phyloP scores from a whole-genome alignment of 2,113 vertebrate genomes.

The Siphamia tubifer region DNA sequence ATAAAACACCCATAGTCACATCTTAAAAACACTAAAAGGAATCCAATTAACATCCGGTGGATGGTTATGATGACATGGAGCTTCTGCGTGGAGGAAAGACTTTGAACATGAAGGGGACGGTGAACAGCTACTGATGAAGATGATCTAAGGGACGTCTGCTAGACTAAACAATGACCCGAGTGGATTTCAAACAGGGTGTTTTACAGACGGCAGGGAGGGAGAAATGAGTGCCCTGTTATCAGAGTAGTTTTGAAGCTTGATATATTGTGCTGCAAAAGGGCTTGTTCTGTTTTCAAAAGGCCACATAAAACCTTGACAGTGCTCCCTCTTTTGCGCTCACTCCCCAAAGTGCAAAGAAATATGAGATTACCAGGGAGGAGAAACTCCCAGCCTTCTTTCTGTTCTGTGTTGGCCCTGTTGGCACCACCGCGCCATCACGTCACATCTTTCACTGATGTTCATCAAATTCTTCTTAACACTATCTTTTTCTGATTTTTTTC shows the following conservation, averaged over 20 bases:
- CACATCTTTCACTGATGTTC: slow-evolving; percentile 33
- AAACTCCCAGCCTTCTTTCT: slow-evolving; percentile 52
- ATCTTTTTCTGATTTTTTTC: slow-evolving; percentile 32
- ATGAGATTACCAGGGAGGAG: slow-evolving; percentile 63
- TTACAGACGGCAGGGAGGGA: slow-evolving; percentile 47
- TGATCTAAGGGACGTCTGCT: slow-evolving; percentile 68
- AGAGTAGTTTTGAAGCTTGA: slow-evolving; percentile 56
- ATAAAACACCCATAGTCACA: slow-evolving; percentile 2
- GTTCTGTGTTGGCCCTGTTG: slow-evolving; percentile 48
- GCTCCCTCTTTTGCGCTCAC: slow-evolving; percentile 57
- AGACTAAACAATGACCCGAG: slow-evolving; percentile 79
- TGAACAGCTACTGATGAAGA: slow-evolving; percentile 59
- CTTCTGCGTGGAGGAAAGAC: slow-evolving; percentile 1
- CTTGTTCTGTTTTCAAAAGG: slow-evolving; percentile 76
- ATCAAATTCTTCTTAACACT: slow-evolving; percentile 29
- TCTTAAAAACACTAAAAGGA: slow-evolving; percentile 35
- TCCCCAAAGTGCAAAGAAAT: slow-evolving; percentile 69
- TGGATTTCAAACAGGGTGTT: slow-evolving; percentile 68
- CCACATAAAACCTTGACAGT: slow-evolving; percentile 70
- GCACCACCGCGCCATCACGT: slow-evolving; percentile 21
- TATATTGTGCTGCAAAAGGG: slow-evolving; percentile 69
- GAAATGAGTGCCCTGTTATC: slow-evolving; percentile 63
- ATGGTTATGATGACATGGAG: slow-evolving; percentile 14
- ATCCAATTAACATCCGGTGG: slow-evolving; percentile 7
- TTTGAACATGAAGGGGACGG: slow-evolving; percentile 45